Evolutionary conservation across 2,888 invertebrate genomes (phyloP), one percentile per base, ranked within the genome.

Genomic region (Heliconius erato): DNA sequence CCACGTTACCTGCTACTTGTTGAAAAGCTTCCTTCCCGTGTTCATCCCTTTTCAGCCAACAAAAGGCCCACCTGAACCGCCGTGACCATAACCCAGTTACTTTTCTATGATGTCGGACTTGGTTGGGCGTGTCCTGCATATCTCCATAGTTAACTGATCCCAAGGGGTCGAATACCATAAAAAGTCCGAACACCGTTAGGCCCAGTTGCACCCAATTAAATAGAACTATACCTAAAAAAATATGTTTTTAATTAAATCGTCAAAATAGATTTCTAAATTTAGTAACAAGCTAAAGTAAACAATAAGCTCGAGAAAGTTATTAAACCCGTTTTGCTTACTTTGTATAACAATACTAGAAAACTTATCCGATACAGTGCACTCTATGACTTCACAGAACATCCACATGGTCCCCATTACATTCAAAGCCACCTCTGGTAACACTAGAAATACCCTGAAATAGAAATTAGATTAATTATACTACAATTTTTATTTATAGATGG

Each of bases 391-490:
- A 88, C 97, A 97, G 89, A 98, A 97, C 87, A 98, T 97, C 98
- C 98, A 98, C 92, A 98, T 96, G 6, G 98, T 98, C 12, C 98
- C 98, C 93, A 98, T 96, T 81, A 98, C 96, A 89, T 98, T 98
- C 95, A 98, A 97, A 6, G 96, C 96, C 28, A 98, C 96, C 93
- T 99, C 98, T 19, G 98, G 98, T 44, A 98, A 88, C 86, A 98
- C 97, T 83, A 98, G 93, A 84, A 97, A 94, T 86, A 98, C 96
- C 92, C 98, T 98, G 94, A n/a, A 93, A 93, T 81, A 86, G 87
- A 77, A 81, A 69, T 49, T 54, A 28, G 0, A 72, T 63, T 76
- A 63, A 14, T 26, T n/a, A 35, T 63, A n/a, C n/a, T 14, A 35
- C n/a, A 32, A 14, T 35, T 23, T 63, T 14, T 12, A n/a, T 63